phyloP scores from a whole-genome alignment of 2,797 vertebrate species.

The Anableps anableps region DNA sequence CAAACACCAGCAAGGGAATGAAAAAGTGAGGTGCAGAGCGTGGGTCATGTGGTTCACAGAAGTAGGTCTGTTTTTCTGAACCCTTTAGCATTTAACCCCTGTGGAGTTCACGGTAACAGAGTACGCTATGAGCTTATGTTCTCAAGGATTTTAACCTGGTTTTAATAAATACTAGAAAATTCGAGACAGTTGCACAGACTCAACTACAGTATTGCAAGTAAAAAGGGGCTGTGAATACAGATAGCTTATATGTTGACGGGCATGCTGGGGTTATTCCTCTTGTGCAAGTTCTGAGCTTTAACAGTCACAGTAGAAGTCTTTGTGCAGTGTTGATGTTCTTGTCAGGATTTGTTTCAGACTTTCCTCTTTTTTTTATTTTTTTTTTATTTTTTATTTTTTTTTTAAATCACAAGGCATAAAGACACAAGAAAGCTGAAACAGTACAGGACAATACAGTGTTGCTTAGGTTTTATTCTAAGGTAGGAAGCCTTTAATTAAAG shows the following conservation, averaged over 20 bases:
- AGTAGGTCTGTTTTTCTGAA: slow-evolving; percentile 56
- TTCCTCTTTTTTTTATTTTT: not conserved
- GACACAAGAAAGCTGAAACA: not conserved
- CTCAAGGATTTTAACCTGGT: slow-evolving; percentile 30
- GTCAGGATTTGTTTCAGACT: slow-evolving; percentile 17
- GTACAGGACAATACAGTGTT: not conserved
- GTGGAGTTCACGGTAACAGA: slow-evolving; percentile 40
- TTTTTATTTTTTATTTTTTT: not conserved
- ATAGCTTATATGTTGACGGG: slow-evolving; percentile 34
- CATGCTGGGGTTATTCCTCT: slow-evolving; percentile 43
- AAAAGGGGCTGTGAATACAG: slow-evolving; percentile 18
- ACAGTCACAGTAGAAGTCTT: slow-evolving; percentile 36
- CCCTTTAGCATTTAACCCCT: slow-evolving; percentile 43
- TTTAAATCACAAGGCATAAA: not conserved
- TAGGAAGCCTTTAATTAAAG: not conserved
- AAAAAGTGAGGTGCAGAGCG: slow-evolving; percentile 29
- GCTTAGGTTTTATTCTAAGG: not conserved
- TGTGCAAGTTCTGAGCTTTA: slow-evolving; percentile 32
- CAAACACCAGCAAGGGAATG: slow-evolving; percentile 35
- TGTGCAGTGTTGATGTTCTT: slow-evolving; percentile 4
- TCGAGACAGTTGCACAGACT: slow-evolving; percentile 13
- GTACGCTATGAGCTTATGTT: slow-evolving; percentile 37
- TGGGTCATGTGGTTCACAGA: slow-evolving; percentile 42
- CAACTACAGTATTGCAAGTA: slow-evolving; percentile 19
- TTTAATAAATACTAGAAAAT: slow-evolving; percentile 22